Evolutionary conservation across 2,888 invertebrate species (phyloP).

Genomic region (Melanargia galathea): DNA sequence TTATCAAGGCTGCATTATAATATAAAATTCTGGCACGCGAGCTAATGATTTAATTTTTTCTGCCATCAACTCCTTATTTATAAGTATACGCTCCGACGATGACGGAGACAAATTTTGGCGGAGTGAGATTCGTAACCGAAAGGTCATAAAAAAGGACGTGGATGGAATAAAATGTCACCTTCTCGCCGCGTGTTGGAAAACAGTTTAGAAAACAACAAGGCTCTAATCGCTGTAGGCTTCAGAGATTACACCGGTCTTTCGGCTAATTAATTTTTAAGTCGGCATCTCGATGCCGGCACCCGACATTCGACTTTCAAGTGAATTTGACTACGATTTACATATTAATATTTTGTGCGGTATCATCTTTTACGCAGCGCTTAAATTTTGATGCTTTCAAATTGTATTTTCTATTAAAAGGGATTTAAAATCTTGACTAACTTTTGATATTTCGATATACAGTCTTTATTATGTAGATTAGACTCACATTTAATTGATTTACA

Average conservation of each 20-base stretch:
- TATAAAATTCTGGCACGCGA: too few relatives aligned
- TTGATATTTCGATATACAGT: neutral
- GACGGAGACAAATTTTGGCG: slow-evolving; percentile 61
- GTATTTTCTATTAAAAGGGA: slow-evolving; percentile 10
- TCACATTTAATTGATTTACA: neutral
- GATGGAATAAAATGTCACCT: slow-evolving; percentile 55
- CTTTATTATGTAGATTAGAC: neutral
- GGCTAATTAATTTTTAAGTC: slow-evolving; percentile 83
- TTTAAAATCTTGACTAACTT: neutral
- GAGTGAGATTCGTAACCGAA: slow-evolving; percentile 44
- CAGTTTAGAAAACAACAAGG: slow-evolving; percentile 59
- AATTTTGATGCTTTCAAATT: slow-evolving; percentile 13
- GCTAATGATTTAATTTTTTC: too few relatives aligned
- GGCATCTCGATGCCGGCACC: slow-evolving; percentile 62
- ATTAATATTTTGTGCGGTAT: slow-evolving; percentile 44
- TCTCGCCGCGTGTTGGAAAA: slow-evolving; percentile 52
- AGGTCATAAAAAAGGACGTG: slow-evolving; percentile 54
- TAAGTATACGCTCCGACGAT: slow-evolving; percentile 63
- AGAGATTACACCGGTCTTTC: slow-evolving; percentile 79
- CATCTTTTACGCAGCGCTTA: slow-evolving; percentile 26
- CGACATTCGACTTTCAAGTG: slow-evolving; percentile 66
- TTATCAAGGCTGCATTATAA: too few relatives aligned
- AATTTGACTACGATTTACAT: slow-evolving; percentile 67
- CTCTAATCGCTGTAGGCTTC: slow-evolving; percentile 66
- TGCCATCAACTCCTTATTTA: too few relatives aligned